Conservation (phyloP, 2,888 invertebrate species). For the Synanthedon formicaeformis region DNA sequence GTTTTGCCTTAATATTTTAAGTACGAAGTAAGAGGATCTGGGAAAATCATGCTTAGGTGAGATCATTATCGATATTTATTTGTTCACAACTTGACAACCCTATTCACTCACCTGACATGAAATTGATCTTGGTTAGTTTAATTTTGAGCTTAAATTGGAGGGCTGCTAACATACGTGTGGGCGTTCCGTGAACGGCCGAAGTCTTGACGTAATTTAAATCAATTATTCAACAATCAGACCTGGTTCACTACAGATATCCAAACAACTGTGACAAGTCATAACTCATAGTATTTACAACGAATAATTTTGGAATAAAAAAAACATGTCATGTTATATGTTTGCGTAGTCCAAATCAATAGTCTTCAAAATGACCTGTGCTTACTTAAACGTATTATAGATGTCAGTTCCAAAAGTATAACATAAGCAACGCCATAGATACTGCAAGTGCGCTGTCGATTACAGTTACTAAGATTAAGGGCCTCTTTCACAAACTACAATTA, state of each 20-base stretch:
- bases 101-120: constrained; percentile 10
- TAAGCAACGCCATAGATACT: too few relatives aligned
- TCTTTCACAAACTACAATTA: too few relatives aligned
- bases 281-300: too few relatives aligned
- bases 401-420: too few relatives aligned
- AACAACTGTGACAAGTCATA: not conserved
- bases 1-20: not conserved
- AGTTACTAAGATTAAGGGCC: too few relatives aligned
- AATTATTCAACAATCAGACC: not conserved
- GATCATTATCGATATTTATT: constrained; percentile 5
- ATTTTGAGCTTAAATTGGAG: not conserved
- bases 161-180: not conserved
- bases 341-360: too few relatives aligned
- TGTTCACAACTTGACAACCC: constrained; percentile 5
- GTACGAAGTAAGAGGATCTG: not conserved
- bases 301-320: too few relatives aligned
- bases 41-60: not conserved
- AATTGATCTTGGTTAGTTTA: not conserved
- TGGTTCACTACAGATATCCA: not conserved
- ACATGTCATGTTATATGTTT: too few relatives aligned
- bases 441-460: too few relatives aligned
- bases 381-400: too few relatives aligned
- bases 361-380: too few relatives aligned
- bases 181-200: not conserved
- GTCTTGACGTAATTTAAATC: not conserved